Percentiles rank a stretch among this genome's conserved stretches.
These are phyloP conservation scores for Aphelinus atriplicis DNA, from an alignment of 1,140 invertebrate genomes.

Conservation along the genomic window DNA sequence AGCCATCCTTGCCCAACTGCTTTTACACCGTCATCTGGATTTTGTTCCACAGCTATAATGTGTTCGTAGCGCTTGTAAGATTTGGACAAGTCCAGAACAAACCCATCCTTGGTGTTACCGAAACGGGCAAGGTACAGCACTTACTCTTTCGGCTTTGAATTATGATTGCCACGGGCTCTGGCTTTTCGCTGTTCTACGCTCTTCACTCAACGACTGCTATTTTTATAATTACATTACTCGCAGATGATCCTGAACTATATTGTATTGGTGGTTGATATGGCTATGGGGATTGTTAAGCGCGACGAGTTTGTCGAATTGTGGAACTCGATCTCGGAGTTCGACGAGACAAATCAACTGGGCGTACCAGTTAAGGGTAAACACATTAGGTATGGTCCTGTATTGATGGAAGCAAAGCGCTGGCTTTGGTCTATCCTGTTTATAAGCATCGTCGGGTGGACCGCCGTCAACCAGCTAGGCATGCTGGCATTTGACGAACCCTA, in stretches of 20 bases:
- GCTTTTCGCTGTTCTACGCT: no score
- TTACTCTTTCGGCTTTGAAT: no score
- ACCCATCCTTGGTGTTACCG: conserved; percentile 39
- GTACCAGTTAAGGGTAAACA: not conserved
- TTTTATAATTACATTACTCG: not conserved
- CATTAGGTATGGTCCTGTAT: not conserved
- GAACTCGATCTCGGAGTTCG: conserved; percentile 56
- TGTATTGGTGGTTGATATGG: conserved; percentile 44
- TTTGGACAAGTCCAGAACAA: not conserved
- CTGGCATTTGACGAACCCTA: conserved; percentile 50
- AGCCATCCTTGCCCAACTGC: not conserved
- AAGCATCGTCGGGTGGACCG: conserved; percentile 45
- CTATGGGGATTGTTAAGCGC: conserved; percentile 20
- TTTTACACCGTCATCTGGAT: not conserved
- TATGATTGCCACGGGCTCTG: no score
- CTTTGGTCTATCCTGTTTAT: conserved; percentile 44
- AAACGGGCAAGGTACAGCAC: conserved; percentile 50
- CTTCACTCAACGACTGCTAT: no score
- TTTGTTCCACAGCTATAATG: not conserved
- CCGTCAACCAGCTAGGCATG: conserved; percentile 53
- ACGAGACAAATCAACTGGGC: conserved; percentile 41
- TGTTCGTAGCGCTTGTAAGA: not conserved
- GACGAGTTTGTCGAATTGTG: conserved; percentile 46
- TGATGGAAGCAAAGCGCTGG: conserved; percentile 14
- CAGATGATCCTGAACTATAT: conserved; percentile 53